These are phyloP conservation scores for Zoanthus gigantus DNA, from an alignment of 92 coral and sea anemone species.

Conservation along the genomic window DNA sequence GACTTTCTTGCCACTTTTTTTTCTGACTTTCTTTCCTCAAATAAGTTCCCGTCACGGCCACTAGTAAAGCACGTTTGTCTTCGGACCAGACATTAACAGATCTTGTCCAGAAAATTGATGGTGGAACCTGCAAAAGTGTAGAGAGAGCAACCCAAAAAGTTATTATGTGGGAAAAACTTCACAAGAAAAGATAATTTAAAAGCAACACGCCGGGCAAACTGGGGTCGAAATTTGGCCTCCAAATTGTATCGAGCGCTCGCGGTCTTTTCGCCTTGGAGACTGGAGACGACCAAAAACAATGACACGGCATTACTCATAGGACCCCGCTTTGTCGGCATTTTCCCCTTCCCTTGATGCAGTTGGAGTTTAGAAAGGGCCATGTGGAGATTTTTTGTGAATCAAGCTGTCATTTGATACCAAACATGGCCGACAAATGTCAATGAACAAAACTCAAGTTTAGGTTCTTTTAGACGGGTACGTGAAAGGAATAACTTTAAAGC, in stretches of 20 bases:
- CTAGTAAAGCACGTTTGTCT: no score
- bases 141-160: no score
- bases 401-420: constrained; percentile 6
- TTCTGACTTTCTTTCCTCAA: no score
- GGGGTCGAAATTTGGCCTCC: background rate
- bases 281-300: constrained; percentile 6
- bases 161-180: background rate
- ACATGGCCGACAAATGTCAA: constrained; percentile 11
- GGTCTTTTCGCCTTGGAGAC: constrained; percentile 9
- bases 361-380: background rate
- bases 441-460: constrained; percentile 2
- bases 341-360: constrained; percentile 7
- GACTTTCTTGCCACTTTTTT: no score
- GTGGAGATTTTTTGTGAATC: background rate
- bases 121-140: no score
- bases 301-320: background rate
- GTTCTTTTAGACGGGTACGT: constrained; percentile 1
- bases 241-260: background rate
- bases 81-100: no score
- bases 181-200: no score
- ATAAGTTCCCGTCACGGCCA: no score
- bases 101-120: no score
- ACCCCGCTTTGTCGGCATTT: background rate
- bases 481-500: background rate
- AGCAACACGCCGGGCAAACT: background rate